Base-by-base conservation (phyloP, 2,888 invertebrate species). In the Sialis lutaria region DNA sequence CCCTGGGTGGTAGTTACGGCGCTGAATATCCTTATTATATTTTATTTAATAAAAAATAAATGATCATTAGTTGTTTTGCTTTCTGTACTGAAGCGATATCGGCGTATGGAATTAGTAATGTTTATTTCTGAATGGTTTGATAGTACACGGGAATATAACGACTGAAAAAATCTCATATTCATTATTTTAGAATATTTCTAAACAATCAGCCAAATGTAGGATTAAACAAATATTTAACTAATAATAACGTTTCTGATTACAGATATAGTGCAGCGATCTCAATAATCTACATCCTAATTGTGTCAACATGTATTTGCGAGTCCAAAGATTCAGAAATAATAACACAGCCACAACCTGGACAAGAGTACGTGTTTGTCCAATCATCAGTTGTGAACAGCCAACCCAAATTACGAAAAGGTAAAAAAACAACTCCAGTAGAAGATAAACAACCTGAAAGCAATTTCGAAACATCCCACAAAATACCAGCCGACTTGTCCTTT, bases 401-500 rank as follows among this genome's bases (percentile, higher is more conserved):
- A 58, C 34, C 61, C 64, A 9, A 59, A 64, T 22, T 50, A 5
- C 55, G 64, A 40, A 64, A 65, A 53, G 61, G 61, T 45, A 60
- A 61, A 48, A 47, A 50, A 45, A 49, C 50, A 33, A 13, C 40
- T 9, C 10, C 49, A 49, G 32, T 33, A 33, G 9, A 43, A 22
- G 44, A 47, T 41, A 49, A 51, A 51, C 12, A 52, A 51, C n/a
- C 53, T 42, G 58, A 58, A 42, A 57, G 59, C 42, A 62, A 63
- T 7, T 83, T 82, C 56, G 82, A 82, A 64, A 79, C 82, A 2
- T 70, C 83, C 2, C 84, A 84, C 59, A 84, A 83, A 64, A 70
- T 79, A 53, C 78, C 77, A 1, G 72, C 63, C 12, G 59, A 58
- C 22, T 22, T 22, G 22, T 22, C 22, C 22, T 22, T 22, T 22